Base-by-base conservation (phyloP, 2,113 vertebrate genomes). In the Oncorhynchus keta region DNA sequence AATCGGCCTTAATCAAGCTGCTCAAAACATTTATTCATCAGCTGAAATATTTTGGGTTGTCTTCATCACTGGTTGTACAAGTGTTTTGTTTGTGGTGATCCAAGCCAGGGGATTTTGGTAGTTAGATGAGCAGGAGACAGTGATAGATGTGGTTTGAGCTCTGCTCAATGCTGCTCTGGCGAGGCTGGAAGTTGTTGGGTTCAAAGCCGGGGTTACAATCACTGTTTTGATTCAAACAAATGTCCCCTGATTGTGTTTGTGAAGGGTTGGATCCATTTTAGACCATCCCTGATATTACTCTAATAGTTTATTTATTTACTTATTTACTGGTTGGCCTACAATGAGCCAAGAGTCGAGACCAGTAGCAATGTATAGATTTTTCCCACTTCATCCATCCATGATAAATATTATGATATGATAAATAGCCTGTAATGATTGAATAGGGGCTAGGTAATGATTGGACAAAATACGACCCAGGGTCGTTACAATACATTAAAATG, bases 41-140 rank as follows among this genome's bases (percentile, higher is more conserved):
- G 35, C 65, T 72, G 61, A 77, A 80, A 83, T 76, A 72, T 79
- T 39, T 72, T 76, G 55, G n/a, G 61, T 76, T 35, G 55, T 59
- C 51, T 28, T 59, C 4, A 59, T 72, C 73, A 65, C 26, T 64
- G 13, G 30, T 57, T 67, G 73, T 8, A 74, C 70, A 72, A 83
- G 81, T 80, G 82, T 83, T 80, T 80, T 83, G 69, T 83, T 67
- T 74, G 62, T 74, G 35, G 68, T 70, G 72, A 22, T 74, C 6
- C 30, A 68, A 11, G 73, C 64, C 26, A 35, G 70, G 69, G 62
- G 66, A 55, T 81, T 77, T 83, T 24, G 59, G 14, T 55, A 13
- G 74, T 39, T 70, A 48, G 77, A 76, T 79, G 74, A 79, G 74
- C 71, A 20, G 71, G 74, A 79, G 65, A 77, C 72, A 76, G 67